Evolutionary conservation across 1,140 invertebrate genomes (phyloP).

Genomic region (Drosophila nannoptera): DNA sequence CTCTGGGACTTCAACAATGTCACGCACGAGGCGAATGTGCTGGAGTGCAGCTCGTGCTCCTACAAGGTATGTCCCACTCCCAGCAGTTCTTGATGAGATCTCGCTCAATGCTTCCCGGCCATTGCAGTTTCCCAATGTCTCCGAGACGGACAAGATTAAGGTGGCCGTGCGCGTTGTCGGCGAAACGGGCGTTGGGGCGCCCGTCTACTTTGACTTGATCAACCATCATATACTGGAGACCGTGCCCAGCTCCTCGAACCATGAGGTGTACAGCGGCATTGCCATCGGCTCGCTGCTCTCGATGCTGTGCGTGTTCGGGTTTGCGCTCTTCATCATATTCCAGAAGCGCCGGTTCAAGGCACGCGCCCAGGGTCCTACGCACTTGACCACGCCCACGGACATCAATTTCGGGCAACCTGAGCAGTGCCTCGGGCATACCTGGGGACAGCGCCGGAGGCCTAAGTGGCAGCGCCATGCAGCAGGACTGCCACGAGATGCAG

Average conservation of each 20-base stretch:
- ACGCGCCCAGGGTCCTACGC: constrained; percentile 66
- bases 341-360: constrained; percentile 70
- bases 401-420: constrained; percentile 72
- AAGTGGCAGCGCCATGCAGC: constrained; percentile 69
- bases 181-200: constrained; percentile 70
- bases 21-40: constrained; percentile 67
- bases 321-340: constrained; percentile 68
- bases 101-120: neutral
- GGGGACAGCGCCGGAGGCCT: constrained; percentile 70
- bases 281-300: constrained; percentile 73
- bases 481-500: constrained; percentile 78
- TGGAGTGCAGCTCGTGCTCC: constrained; percentile 53
- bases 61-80: constrained; percentile 52
- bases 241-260: constrained; percentile 34
- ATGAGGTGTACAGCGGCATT: constrained; percentile 70
- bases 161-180: constrained; percentile 73
- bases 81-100: neutral
- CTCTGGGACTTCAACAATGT: constrained; percentile 73
- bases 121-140: constrained; percentile 73
- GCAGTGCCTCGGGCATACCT: constrained; percentile 65
- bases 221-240: constrained; percentile 52
- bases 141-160: constrained; percentile 70
- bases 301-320: constrained; percentile 60
- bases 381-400: constrained; percentile 70
- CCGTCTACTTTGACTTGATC: constrained; percentile 68